Evolutionary conservation across 2,888 invertebrate genomes (phyloP).

Genomic region (Leptothorax acervorum): DNA sequence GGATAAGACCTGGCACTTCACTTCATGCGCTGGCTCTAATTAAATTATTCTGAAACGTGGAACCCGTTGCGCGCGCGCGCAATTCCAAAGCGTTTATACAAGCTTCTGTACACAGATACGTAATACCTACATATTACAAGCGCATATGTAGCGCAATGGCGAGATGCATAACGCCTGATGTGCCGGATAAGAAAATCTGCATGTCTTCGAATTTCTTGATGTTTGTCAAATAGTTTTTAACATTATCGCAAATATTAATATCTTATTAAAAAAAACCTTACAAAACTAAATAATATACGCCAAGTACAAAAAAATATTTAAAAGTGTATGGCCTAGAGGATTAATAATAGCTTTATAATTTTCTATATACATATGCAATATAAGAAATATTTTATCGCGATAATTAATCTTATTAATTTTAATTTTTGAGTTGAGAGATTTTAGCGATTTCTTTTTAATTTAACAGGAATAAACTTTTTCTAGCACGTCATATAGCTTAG

Average conservation of each 20-base stretch:
- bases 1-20: slow-evolving; percentile 82
- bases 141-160: neutral
- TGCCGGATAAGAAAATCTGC: slow-evolving; percentile 42
- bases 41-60: slow-evolving; percentile 82
- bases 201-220: neutral
- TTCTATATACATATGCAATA: neutral
- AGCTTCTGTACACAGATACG: neutral
- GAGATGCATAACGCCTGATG: neutral
- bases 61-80: slow-evolving; percentile 51
- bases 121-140: neutral
- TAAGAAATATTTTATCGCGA: neutral
- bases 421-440: neutral
- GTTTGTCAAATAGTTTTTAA: neutral
- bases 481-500: no score
- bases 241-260: neutral
- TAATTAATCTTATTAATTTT: neutral
- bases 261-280: no score
- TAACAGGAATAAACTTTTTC: neutral
- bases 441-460: neutral
- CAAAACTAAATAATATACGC: no score
- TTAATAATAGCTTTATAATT: neutral
- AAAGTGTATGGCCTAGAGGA: no score
- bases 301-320: no score
- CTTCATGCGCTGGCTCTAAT: slow-evolving; percentile 79
- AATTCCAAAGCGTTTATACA: slow-evolving; percentile 23